A percentile compares a stretch with the other conserved stretches of the same genome.
Conservation (phyloP, 2,888 invertebrate species). For the Lucinisca nassula region DNA sequence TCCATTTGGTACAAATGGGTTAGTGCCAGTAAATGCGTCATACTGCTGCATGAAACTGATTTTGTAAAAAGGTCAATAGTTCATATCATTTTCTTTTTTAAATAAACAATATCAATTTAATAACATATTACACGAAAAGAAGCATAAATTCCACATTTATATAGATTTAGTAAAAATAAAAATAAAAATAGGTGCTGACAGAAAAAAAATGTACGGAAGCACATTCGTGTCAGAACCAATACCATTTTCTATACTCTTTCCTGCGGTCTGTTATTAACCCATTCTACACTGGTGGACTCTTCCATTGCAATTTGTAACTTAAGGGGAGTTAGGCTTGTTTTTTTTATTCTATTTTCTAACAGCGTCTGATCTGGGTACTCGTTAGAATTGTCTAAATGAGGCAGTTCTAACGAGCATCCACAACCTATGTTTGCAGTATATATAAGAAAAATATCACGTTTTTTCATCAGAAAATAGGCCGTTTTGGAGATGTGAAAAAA, state of each 20-base stretch:
- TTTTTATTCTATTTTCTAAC: neutral
- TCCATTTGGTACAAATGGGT: too few relatives aligned
- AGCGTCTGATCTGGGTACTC: neutral
- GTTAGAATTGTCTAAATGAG: too few relatives aligned
- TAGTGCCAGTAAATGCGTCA: neutral
- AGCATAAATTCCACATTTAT: neutral
- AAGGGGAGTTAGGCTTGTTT: neutral
- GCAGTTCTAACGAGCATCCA: too few relatives aligned
- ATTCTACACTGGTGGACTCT: neutral
- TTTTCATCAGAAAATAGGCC: too few relatives aligned
- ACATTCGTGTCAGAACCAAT: neutral
- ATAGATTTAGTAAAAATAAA: neutral
- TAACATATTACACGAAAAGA: too few relatives aligned
- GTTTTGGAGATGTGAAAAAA: too few relatives aligned
- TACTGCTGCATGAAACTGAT: neutral
- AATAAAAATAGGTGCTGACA: neutral
- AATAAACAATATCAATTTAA: neutral
- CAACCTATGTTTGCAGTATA: too few relatives aligned
- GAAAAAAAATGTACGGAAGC: conserved; percentile 4
- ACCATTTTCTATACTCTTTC: neutral
- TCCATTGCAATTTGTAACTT: neutral
- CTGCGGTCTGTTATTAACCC: neutral
- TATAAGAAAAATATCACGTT: too few relatives aligned
- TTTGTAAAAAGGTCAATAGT: neutral
- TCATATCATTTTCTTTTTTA: neutral